Evolutionary conservation across 1,140 invertebrate genomes (phyloP), one percentile per base, ranked within the genome.

Genomic region (Lepidostoma basale): DNA sequence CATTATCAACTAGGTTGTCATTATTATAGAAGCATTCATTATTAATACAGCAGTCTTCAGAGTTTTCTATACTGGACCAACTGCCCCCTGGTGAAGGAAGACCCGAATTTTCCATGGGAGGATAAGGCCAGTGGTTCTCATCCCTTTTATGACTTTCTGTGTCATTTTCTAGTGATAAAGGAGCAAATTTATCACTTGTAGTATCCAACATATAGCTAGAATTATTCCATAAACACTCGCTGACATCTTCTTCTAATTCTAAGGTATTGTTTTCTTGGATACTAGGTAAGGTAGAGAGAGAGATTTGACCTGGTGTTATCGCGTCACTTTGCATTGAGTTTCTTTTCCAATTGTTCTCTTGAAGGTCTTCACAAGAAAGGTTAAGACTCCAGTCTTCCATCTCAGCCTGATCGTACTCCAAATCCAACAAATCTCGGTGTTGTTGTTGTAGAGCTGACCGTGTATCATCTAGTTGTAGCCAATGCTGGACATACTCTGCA

Each of bases 381-480:
- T 88, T 88, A 76, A 92, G 85, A 75, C 88, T 91, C 90, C 90
- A 92, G 75, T 92, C 90, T 80, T 92, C 90, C 56, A 92, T 77
- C 77, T 92, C 90, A 3, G 89, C 86, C 70, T 87, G 84, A 75
- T 91, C 89, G 74, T 91, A 91, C 75, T 90, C 88, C 69, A 90
- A 79, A 74, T 90, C 88, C 30, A 89, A 81, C 49, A 89, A 76
- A 75, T 89, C 88, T 68, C 88, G 80, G 73, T 89, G 88, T 69
- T 89, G 86, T 73, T 89, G 88, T 70, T 87, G 85, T 22, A 87
- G 72, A 1, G 86, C 85, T 63, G 87, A 88, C 71, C 88, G 80
- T 0, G 88, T 87, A 67, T 90, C 89, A 74, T 91, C 90, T 70
- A 90, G 77, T 74, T 87, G 83, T 26, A 91, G 77, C 90, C 90